These are phyloP conservation scores for Dallia pectoralis DNA, from an alignment of 2,797 vertebrate genomes.

Conservation along the genomic window DNA sequence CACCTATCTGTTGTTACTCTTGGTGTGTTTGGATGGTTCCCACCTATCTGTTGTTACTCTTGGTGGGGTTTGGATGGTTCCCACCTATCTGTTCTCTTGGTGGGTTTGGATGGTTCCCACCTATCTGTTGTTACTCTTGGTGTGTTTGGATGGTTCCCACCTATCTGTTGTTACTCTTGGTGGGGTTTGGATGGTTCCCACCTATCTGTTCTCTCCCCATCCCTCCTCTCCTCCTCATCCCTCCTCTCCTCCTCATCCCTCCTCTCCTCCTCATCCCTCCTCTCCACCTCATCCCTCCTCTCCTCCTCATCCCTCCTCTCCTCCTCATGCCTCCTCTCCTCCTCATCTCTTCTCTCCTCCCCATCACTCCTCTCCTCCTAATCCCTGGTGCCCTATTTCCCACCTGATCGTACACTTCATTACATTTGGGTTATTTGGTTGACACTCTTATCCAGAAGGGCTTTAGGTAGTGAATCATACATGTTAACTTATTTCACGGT, in stretches of 20 bases:
- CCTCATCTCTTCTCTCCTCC: neutral
- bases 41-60: no score
- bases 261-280: no score
- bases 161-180: slow-evolving; percentile 47
- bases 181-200: slow-evolving; percentile 3
- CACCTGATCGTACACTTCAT: no score
- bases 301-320: neutral
- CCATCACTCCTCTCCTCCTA: neutral
- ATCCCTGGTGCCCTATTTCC: neutral
- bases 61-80: slow-evolving; percentile 22
- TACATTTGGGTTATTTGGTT: no score
- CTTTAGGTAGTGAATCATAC: no score
- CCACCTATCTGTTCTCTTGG: slow-evolving; percentile 45
- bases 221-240: neutral
- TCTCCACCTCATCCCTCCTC: neutral
- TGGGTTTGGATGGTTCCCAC: no score
- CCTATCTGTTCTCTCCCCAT: neutral
- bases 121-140: no score
- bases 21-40: slow-evolving; percentile 28
- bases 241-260: neutral
- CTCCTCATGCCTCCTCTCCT: neutral
- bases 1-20: slow-evolving; percentile 46
- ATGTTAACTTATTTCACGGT: no score
- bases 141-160: slow-evolving; percentile 23
- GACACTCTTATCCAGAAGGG: no score